phyloP scores from a whole-genome alignment of 37 sponge, comb jelly and placozoan genomes.

The Sycon ciliatum region DNA sequence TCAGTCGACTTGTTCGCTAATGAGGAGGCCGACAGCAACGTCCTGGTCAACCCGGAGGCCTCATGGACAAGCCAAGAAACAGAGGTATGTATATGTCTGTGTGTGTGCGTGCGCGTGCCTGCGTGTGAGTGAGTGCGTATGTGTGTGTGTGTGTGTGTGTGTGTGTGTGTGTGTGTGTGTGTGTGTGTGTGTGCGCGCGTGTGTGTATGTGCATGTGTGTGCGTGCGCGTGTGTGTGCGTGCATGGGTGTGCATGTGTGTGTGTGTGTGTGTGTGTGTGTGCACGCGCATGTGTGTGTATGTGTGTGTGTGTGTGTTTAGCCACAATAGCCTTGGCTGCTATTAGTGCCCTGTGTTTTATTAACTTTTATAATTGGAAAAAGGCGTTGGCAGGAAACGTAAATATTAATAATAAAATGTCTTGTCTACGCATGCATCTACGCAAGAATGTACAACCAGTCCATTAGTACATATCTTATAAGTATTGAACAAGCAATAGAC shows the following conservation, averaged over 20 bases:
- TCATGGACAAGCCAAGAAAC: conserved; percentile 67
- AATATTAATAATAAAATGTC: too few species aligned
- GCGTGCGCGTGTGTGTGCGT: neutral
- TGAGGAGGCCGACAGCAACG: conserved; percentile 74
- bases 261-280: conserved; percentile 27
- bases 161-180: neutral
- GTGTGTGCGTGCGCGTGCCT: too few species aligned
- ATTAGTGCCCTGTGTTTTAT: too few species aligned
- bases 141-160: neutral
- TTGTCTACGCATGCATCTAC: too few species aligned
- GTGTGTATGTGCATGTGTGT: neutral
- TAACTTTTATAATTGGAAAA: too few species aligned
- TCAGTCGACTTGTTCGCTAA: conserved; percentile 76
- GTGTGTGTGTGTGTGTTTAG: too few species aligned
- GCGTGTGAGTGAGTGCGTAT: too few species aligned
- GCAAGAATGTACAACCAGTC: too few species aligned
- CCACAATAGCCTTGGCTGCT: too few species aligned
- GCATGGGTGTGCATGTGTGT: conserved; percentile 11
- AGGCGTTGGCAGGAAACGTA: too few species aligned
- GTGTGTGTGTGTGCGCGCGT: neutral
- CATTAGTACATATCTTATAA: too few species aligned
- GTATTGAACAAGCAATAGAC: too few species aligned
- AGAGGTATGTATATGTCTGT: conserved; percentile 35
- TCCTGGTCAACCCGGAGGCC: conserved; percentile 52
- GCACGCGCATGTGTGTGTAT: conserved; percentile 2